Percentiles rank a stretch among this genome's conserved stretches.
Evolutionary conservation across 2,888 invertebrate genomes (phyloP).

Genomic region (Phorcus lineatus): DNA sequence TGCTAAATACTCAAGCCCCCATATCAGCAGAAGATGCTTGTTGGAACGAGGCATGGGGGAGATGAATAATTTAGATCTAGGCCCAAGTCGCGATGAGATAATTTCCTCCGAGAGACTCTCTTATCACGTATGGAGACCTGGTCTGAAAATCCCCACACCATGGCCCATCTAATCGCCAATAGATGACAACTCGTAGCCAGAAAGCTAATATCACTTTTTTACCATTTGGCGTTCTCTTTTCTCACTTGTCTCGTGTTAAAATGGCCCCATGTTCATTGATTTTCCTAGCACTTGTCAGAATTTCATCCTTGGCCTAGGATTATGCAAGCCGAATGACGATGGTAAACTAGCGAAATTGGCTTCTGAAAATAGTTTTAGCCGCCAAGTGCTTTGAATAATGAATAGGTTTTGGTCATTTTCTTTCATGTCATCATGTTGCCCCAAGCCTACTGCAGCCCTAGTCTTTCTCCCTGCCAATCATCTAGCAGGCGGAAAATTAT

Average conservation of each 20-base stretch:
- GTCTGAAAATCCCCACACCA: background rate
- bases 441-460: background rate
- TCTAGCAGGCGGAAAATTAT: conserved; percentile 2
- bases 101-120: conserved; percentile 12
- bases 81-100: background rate
- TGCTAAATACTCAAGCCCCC: background rate
- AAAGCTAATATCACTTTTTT: conserved; percentile 4
- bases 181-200: conserved; percentile 14
- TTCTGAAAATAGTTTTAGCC: conserved; percentile 28
- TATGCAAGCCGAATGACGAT: conserved; percentile 28
- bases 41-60: background rate
- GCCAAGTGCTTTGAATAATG: conserved; percentile 23
- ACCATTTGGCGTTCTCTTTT: background rate
- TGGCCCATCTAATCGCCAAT: background rate
- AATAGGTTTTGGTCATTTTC: conserved; percentile 19
- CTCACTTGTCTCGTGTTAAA: conserved; percentile 23
- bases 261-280: conserved; percentile 23
- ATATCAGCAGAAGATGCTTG: conserved; percentile 6
- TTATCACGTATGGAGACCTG: background rate
- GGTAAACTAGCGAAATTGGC: conserved; percentile 24
- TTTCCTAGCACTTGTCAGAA: conserved; percentile 26
- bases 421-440: background rate
- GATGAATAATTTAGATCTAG: conserved; percentile 24
- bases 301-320: conserved; percentile 21
- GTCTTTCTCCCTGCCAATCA: conserved; percentile 4